Conservation (phyloP, 2,797 vertebrate species). For the Notolepis coatsorum region DNA sequence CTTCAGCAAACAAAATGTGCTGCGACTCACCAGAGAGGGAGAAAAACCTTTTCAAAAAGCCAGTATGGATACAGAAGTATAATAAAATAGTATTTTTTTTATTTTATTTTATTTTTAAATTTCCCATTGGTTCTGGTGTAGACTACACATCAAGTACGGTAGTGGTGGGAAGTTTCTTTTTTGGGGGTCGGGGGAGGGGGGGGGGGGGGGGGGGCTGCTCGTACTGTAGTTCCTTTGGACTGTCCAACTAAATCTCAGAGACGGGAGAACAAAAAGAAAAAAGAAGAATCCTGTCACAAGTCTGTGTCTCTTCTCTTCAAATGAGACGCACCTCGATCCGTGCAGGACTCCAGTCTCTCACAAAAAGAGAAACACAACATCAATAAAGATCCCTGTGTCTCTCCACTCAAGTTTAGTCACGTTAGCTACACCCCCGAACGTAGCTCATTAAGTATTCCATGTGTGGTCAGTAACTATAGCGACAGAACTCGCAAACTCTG, state of each 20-base stretch:
- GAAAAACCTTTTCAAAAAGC: constrained; percentile 84
- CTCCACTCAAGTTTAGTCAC: constrained; percentile 57
- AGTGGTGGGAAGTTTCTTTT: constrained; percentile 18
- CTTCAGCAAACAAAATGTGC: constrained; percentile 83
- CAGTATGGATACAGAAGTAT: constrained; percentile 84
- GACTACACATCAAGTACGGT: constrained; percentile 56
- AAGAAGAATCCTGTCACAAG: no score
- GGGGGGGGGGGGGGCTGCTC: no score
- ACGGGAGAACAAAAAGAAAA: constrained; percentile 48
- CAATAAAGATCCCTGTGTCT: constrained; percentile 62
- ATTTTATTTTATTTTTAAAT: constrained; percentile 38
- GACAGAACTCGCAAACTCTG: constrained; percentile 70
- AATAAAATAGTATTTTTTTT: constrained; percentile 85
- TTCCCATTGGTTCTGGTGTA: constrained; percentile 62
- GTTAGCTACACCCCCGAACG: constrained; percentile 32
- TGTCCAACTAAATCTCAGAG: constrained; percentile 57
- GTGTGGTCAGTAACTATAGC: constrained; percentile 56
- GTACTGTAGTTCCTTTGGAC: constrained; percentile 64
- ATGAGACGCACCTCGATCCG: constrained; percentile 67
- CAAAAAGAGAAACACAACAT: constrained; percentile 62
- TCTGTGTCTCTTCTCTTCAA: constrained; percentile 69
- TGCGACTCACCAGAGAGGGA: constrained; percentile 83
- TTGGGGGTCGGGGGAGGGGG: no score
- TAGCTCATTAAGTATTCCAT: constrained; percentile 40
- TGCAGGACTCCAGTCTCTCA: constrained; percentile 37